These are phyloP conservation scores for Phengaris alcon DNA, from an alignment of 2,888 invertebrate genomes.

Conservation along the genomic window DNA sequence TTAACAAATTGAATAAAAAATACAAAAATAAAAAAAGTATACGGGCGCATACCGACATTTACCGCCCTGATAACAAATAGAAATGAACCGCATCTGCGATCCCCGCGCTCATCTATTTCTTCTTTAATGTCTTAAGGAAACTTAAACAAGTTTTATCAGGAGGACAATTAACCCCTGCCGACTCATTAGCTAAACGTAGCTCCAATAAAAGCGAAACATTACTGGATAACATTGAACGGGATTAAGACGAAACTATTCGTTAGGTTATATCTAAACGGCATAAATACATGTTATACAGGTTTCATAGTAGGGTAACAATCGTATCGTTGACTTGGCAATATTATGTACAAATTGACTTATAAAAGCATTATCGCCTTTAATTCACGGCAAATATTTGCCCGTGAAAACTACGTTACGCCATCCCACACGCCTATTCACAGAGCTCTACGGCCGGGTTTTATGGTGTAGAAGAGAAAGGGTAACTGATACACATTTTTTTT, in stretches of 20 bases:
- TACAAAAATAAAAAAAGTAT: constrained; percentile 54
- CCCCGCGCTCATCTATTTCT: constrained; percentile 61
- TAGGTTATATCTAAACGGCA: constrained; percentile 1
- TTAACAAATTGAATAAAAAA: constrained; percentile 38
- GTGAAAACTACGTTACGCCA: too few species aligned
- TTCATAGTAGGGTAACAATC: neutral
- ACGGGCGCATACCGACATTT: constrained; percentile 60
- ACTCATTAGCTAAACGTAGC: constrained; percentile 60
- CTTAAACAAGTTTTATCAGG: constrained; percentile 62
- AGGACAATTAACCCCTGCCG: constrained; percentile 47
- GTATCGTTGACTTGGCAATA: neutral
- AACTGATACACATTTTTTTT: too few species aligned
- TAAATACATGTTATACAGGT: neutral
- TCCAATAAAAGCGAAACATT: constrained; percentile 46
- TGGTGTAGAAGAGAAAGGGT: too few species aligned
- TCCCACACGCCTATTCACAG: too few species aligned
- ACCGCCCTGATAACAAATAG: constrained; percentile 73
- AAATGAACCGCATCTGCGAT: constrained; percentile 69
- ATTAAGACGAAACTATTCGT: constrained; percentile 21
- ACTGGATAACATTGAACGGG: constrained; percentile 35
- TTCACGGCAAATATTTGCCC: too few species aligned
- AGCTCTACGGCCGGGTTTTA: too few species aligned
- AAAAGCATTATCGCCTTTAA: neutral
- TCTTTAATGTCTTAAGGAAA: constrained; percentile 65
- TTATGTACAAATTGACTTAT: neutral